Percentiles rank a stretch among this genome's conserved stretches.
Conservation (phyloP, 2,113 vertebrate species). For the Crotalus viridis region DNA sequence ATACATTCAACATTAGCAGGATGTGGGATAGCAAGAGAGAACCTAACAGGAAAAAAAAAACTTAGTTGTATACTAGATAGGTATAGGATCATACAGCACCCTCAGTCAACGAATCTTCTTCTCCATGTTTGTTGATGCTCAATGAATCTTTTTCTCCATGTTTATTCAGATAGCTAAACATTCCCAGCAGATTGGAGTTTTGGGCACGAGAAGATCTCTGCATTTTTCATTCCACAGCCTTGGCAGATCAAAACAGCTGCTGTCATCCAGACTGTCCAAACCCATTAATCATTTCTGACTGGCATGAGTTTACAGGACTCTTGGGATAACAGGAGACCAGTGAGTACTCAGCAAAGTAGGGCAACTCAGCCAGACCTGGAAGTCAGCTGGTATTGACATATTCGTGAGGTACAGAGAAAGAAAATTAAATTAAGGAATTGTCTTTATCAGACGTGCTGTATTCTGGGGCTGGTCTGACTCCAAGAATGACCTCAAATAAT, state of each 20-base stretch:
- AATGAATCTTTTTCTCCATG: not conserved
- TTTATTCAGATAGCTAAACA: not conserved
- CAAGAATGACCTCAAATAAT: not conserved
- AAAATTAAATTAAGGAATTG: conserved; percentile 20
- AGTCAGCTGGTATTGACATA: conserved; percentile 11
- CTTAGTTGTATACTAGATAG: not conserved
- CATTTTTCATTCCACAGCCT: not conserved
- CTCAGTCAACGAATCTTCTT: not conserved
- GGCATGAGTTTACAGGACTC: not conserved
- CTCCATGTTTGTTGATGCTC: not conserved
- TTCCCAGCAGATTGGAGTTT: not conserved
- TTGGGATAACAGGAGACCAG: not conserved
- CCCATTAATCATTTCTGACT: conserved; percentile 18
- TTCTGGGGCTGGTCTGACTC: not conserved
- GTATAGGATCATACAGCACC: not conserved
- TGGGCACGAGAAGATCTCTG: not conserved
- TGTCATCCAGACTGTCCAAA: not conserved
- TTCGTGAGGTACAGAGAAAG: conserved; percentile 6
- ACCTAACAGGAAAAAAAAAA: not conserved
- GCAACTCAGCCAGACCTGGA: not conserved
- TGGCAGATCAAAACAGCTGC: not conserved
- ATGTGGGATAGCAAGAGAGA: not conserved
- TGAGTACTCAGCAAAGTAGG: not conserved
- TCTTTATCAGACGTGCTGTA: not conserved
- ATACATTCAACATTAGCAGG: not conserved